phyloP scores from a whole-genome alignment of 2,113 vertebrate species.

The Myotis brandtii region DNA sequence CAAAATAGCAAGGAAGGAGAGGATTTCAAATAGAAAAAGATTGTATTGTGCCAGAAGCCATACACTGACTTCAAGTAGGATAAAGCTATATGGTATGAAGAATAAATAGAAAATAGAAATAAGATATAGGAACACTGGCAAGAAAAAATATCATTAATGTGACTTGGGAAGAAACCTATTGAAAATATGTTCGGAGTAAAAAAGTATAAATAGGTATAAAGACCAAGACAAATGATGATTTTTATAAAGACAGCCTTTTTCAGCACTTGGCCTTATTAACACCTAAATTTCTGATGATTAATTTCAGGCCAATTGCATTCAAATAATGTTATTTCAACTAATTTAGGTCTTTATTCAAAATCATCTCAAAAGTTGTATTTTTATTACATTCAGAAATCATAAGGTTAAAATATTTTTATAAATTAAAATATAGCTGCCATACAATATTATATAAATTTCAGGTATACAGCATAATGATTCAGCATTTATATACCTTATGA shows the following conservation, averaged over 20 bases:
- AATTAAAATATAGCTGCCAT: neutral
- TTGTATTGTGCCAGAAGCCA: neutral
- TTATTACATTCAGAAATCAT: neutral
- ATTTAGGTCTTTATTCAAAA: conserved; percentile 41
- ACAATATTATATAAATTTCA: neutral
- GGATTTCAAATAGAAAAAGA: neutral
- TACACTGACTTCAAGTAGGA: neutral
- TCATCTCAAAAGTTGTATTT: neutral
- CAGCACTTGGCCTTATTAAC: conserved; percentile 7
- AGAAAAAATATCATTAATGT: neutral
- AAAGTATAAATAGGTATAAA: conserved; percentile 17
- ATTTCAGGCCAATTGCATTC: neutral
- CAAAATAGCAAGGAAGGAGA: neutral
- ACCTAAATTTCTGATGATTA: conserved; percentile 43
- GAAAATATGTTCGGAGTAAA: neutral
- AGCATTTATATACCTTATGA: neutral
- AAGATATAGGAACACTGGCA: neutral
- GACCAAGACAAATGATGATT: neutral
- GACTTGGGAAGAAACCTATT: neutral
- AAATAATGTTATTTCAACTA: neutral
- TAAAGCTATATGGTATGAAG: neutral
- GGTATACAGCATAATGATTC: neutral
- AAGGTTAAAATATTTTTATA: neutral
- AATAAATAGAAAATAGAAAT: neutral
- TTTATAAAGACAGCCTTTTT: neutral